phyloP scores from a whole-genome alignment of 2,113 vertebrate genomes.

The Himantopus leucocephalus region DNA sequence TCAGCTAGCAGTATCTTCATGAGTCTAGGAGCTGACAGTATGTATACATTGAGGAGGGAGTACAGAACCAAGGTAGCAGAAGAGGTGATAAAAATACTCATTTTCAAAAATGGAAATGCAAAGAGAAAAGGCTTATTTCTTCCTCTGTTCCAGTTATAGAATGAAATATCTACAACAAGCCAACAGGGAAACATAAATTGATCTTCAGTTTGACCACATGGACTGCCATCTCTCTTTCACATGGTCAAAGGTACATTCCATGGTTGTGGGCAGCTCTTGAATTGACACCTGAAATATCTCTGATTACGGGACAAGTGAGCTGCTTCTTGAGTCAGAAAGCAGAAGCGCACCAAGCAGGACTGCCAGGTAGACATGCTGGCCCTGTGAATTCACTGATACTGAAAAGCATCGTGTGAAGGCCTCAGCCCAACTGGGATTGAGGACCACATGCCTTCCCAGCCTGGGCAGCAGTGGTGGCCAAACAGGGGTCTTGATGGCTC shows the following conservation, averaged over 20 bases:
- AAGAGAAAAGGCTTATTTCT: background rate
- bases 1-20: background rate
- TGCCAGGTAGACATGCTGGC: background rate
- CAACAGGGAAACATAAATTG: background rate
- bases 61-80: background rate
- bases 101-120: background rate
- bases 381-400: background rate
- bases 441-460: background rate
- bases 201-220: background rate
- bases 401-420: background rate
- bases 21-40: background rate
- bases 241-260: background rate
- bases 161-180: background rate
- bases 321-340: background rate
- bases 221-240: background rate
- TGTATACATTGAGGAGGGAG: background rate
- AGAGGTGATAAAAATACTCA: background rate
- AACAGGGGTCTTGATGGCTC: background rate
- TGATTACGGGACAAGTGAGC: background rate
- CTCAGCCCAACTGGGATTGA: background rate
- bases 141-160: background rate
- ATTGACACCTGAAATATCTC: background rate
- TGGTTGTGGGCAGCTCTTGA: accelerated
- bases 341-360: background rate
- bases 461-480: background rate